These are phyloP conservation scores for Drosophila tristis DNA, from an alignment of 1,140 invertebrate species.

Conservation along the genomic window DNA sequence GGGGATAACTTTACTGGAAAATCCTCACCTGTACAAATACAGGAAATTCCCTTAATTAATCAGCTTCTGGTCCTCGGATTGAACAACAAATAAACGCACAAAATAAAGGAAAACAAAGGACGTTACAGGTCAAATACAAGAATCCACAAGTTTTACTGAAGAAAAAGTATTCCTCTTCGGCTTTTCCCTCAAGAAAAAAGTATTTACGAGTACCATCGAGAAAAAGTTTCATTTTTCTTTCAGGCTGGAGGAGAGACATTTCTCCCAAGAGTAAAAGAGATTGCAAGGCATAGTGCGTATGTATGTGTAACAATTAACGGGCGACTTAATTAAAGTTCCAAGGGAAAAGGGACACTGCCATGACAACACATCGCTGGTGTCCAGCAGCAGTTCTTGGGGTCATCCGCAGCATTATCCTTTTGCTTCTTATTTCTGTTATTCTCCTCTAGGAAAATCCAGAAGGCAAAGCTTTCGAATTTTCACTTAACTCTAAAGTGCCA, in stretches of 20 bases:
- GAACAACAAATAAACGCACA: slow-evolving; percentile 23
- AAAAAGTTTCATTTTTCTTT: slow-evolving; percentile 34
- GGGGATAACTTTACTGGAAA: too few species aligned
- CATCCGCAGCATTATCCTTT: too few species aligned
- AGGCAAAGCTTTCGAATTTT: slow-evolving; percentile 15
- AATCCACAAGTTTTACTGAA: too few species aligned
- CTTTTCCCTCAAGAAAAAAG: too few species aligned
- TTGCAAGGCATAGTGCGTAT: slow-evolving; percentile 60
- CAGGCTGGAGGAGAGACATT: background rate
- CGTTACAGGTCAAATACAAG: background rate
- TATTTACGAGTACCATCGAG: slow-evolving; percentile 9
- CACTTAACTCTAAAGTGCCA: slow-evolving; percentile 42
- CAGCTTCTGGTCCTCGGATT: slow-evolving; percentile 32
- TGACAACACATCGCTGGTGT: slow-evolving; percentile 7
- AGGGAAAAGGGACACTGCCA: slow-evolving; percentile 26
- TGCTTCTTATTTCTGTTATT: background rate
- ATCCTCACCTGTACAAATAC: background rate
- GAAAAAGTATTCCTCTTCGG: slow-evolving; percentile 18
- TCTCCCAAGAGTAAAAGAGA: slow-evolving; percentile 43
- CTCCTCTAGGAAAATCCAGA: background rate
- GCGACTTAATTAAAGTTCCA: slow-evolving; percentile 59
- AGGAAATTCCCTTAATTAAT: slow-evolving; percentile 69
- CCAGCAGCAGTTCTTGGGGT: slow-evolving; percentile 12
- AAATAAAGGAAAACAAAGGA: slow-evolving; percentile 14
- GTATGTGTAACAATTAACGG: slow-evolving; percentile 70